Evolutionary conservation across 2,797 vertebrate species (phyloP).

Genomic region (Dromococcyx pavoninus): DNA sequence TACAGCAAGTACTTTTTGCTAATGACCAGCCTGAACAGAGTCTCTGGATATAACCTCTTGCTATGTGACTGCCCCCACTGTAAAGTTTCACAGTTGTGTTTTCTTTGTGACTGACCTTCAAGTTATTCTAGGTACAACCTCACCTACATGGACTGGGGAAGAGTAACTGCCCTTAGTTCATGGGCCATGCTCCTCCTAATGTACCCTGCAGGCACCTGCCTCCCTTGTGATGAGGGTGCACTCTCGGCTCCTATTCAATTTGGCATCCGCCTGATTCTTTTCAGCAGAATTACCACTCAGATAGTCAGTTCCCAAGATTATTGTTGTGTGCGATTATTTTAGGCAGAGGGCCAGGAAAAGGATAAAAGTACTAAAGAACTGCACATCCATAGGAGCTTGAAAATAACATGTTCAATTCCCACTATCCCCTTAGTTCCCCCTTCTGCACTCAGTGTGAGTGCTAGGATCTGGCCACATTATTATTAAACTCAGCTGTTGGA

Average conservation of each 20-base stretch:
- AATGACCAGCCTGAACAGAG: background rate
- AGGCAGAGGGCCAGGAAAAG: background rate
- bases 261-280: background rate
- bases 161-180: background rate
- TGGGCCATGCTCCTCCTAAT: background rate
- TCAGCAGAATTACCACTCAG: background rate
- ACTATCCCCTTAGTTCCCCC: background rate
- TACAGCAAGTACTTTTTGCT: background rate
- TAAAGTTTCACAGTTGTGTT: background rate
- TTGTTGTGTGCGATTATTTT: background rate
- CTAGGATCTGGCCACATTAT: background rate
- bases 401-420: background rate
- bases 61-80: background rate
- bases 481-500: background rate
- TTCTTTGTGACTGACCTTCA: background rate
- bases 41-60: background rate
- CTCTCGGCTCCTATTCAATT: background rate
- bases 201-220: rapidly evolving
- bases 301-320: background rate
- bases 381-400: background rate
- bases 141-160: background rate
- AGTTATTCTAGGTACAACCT: background rate
- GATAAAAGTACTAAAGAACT: background rate
- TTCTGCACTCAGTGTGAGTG: background rate
- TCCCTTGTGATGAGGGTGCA: background rate